Evolutionary conservation across 2,797 vertebrate species (phyloP), one percentile per base, ranked within the genome.

Genomic region (Pangasius larnaudii): DNA sequence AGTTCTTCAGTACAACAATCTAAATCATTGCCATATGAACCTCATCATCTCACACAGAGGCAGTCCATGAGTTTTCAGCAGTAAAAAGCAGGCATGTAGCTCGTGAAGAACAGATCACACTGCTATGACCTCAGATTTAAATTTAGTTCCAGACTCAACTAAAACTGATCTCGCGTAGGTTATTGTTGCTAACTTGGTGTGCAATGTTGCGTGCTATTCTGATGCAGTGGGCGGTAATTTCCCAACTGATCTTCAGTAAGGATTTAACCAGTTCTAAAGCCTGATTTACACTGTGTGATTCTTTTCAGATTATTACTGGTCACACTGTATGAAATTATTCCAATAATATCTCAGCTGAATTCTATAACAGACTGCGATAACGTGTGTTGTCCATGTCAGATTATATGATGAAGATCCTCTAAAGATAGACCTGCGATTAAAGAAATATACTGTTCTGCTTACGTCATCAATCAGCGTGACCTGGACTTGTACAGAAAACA

Each of bases 21-120:
- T 63, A 87, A 89, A 89, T 89, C 18, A 81, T 85, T 89, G 24
- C 86, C 88, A 89, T 65, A 75, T 89, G 88, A 85, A 85, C 86
- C 72, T 85, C 86, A 74, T 87, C 86, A 85, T 75, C 75, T 81
- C 75, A 33, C 80, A 36, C 58, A 74, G 77, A 75, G 59, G 56
- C 83, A 69, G 46, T 72, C 77, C 78, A 71, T 65, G 85, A 78
- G 79, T 84, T 89, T 79, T 78, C 33, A 86, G 58, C 78, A 74
- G 46, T 8, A 85, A 81, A 88, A 81, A 82, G 13, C 69, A 67
- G 88, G 69, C 67, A 80, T 75, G 67, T 56, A 87, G 65, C 42
- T 69, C 10, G 16, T 74, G 53, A 87, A 80, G 46, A 80, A 51
- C 67, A 85, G 88, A 85, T 69, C 65, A 63, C 77, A 19, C 75